phyloP scores from a whole-genome alignment of 2,113 vertebrate species.

The zebrafish (Danio rerio) region GRCz12tu NC_133191.1:54734501-54735000 shows the following conservation, averaged over 20 bases:
- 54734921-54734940: constrained; percentile 86
- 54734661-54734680: too few relatives aligned
- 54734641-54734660: too few relatives aligned
- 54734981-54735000: constrained; percentile 36
- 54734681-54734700: too few relatives aligned
- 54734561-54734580: too few relatives aligned
- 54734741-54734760: background rate
- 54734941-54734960: constrained; percentile 90
- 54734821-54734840: constrained; percentile 89
- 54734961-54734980: constrained; percentile 91
- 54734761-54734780: background rate
- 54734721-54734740: too few relatives aligned
- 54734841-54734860: constrained; percentile 90
- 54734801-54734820: constrained; percentile 87
- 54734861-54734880: constrained; percentile 84
- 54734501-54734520: too few relatives aligned
- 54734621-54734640: too few relatives aligned
- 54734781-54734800: constrained; percentile 68
- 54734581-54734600: too few relatives aligned
- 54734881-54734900: constrained; percentile 94
- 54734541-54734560: too few relatives aligned
- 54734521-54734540: too few relatives aligned
- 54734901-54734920: constrained; percentile 86
- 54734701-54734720: too few relatives aligned
- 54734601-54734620: too few relatives aligned